Evolutionary conservation across 37 sponge, comb jelly and placozoan species (phyloP), one percentile per base, ranked within the genome.

Genomic region (Spongia lamella): DNA sequence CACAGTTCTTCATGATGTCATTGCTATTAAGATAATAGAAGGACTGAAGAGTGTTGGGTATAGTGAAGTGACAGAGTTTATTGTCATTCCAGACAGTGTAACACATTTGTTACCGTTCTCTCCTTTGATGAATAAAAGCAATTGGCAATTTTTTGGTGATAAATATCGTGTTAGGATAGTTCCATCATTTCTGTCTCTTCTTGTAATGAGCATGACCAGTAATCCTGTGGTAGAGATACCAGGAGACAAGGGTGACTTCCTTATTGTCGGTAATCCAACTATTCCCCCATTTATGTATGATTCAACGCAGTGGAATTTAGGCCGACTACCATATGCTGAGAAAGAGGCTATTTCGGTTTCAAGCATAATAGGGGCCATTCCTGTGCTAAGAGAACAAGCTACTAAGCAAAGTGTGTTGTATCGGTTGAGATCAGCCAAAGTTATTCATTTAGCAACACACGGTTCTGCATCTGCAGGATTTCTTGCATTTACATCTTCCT

Each of bases 401-500:
- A 89, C 85, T 52, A 89, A 84, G 53, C 32, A 38, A 53, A 59
- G 63, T 14, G 77, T 89, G 1, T 24, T 79, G 50, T 66, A 43
- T n/a, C 76, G 60, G 74, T 49, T 89, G 49, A 37, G 33, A 39
- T 21, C 14, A 1, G 80, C 91, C 30, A 84, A 82, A 49, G 63
- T 90, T 1, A 56, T 90, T 39, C 91, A 90, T 52, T 60, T 90
- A 0, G 91, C 91, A 4, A 90, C 91, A 0, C 91, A 90, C 35
- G 86, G 86, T 19, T 72, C 79, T 59, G 79, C 79, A 9, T 34
- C 55, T 0, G 29, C 82, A 50, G 91, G 91, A 17, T 90, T 84
- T 59, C 75, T 90, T 19, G 86, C 86, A 0, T 82, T 90, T 72
- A 78, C 83, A 6, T 31, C 53, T 9, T 37, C 22, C 0, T 26